Conservation (phyloP, 2,113 vertebrate species). For the Myrmecophaga tridactyla region DNA sequence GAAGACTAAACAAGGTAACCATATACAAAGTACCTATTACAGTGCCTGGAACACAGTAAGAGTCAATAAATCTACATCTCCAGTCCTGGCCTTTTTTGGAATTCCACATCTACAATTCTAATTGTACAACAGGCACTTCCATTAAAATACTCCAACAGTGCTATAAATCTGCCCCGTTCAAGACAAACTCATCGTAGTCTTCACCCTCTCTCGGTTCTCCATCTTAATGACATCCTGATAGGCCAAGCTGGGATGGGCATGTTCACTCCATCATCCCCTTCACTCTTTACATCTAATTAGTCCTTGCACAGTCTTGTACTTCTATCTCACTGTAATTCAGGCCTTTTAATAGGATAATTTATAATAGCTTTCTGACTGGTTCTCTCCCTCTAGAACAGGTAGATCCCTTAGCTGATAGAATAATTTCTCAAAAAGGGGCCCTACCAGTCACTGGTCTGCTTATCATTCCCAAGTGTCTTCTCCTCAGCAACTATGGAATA, state of each 20-base stretch:
- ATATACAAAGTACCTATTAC: neutral
- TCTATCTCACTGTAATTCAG: neutral
- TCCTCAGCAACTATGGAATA: constrained; percentile 27
- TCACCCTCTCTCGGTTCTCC: neutral
- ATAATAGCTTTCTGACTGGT: neutral
- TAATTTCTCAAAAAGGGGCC: constrained; percentile 45
- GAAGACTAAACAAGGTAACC: neutral
- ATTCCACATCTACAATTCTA: neutral
- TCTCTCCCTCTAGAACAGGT: neutral
- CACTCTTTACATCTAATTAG: neutral
- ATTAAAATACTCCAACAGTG: neutral
- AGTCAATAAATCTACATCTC: neutral
- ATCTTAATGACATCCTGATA: neutral
- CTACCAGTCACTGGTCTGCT: constrained; percentile 17
- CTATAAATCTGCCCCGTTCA: neutral
- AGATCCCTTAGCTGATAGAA: constrained; percentile 22
- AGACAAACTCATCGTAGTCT: neutral
- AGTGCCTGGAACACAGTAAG: neutral
- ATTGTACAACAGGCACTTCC: neutral
- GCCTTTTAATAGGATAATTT: neutral
- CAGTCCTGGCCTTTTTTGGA: neutral
- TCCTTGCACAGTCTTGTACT: neutral
- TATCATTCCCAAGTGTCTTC: neutral
- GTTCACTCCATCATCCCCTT: neutral
- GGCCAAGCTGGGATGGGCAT: neutral